phyloP scores from a whole-genome alignment of 2,113 vertebrate species.

The Lichenostomus cassidix region DNA sequence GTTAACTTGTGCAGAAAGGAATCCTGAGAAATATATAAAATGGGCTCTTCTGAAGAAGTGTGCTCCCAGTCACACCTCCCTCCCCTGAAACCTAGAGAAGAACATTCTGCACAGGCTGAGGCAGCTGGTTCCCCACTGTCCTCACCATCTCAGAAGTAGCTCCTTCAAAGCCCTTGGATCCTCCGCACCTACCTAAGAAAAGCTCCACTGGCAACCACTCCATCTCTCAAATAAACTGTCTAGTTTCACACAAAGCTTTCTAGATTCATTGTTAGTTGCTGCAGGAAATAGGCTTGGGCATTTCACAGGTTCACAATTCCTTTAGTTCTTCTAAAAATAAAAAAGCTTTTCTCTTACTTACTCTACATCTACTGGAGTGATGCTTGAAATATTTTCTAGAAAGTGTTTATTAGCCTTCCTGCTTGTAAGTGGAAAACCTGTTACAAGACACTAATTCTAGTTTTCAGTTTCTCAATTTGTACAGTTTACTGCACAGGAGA shows the following conservation, averaged over 20 bases:
- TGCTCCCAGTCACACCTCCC: neutral
- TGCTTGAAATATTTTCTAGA: conserved; percentile 31
- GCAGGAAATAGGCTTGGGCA: neutral
- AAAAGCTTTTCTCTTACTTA: neutral
- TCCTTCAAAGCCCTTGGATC: neutral
- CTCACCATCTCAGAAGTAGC: neutral
- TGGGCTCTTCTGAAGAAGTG: neutral
- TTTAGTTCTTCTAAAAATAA: conserved; percentile 14
- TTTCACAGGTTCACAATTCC: conserved; percentile 29
- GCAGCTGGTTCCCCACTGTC: neutral
- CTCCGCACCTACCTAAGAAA: neutral
- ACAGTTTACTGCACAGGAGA: neutral
- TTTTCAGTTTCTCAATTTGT: neutral
- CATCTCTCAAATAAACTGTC: neutral
- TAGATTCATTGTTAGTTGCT: neutral
- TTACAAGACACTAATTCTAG: conserved; percentile 30
- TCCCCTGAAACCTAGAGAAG: neutral
- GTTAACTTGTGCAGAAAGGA: neutral
- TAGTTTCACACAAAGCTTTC: neutral
- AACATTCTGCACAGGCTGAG: neutral
- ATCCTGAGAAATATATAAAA: neutral
- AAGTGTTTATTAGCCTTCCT: conserved; percentile 26
- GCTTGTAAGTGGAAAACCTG: conserved; percentile 24
- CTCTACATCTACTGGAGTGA: neutral
- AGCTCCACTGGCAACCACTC: neutral